Evolutionary conservation across 2,888 invertebrate genomes (phyloP).

Genomic region (Rhingia rostrata): DNA sequence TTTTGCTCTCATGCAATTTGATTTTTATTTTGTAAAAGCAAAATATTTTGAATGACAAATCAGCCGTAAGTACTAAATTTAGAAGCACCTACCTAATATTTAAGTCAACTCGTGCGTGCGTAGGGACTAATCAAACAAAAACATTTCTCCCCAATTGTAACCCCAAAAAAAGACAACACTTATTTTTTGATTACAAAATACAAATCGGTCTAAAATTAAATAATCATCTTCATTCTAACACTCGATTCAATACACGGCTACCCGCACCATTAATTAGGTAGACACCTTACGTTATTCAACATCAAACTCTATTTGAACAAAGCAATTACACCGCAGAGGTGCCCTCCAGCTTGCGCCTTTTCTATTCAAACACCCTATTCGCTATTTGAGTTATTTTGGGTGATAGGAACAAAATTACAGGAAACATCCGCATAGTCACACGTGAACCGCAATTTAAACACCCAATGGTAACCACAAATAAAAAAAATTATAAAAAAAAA

Average conservation of each 20-base stretch:
- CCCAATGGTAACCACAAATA: conserved; percentile 9
- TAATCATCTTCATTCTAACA: conserved; percentile 45
- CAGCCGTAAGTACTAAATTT: too few species aligned
- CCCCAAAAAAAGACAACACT: conserved; percentile 4
- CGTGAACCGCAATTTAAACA: conserved; percentile 47
- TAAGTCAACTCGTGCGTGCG: too few species aligned
- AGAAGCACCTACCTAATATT: too few species aligned
- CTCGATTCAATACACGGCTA: conserved; percentile 48
- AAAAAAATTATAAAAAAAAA: neutral
- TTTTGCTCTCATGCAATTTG: too few species aligned
- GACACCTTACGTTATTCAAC: conserved; percentile 39
- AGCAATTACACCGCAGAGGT: conserved; percentile 42
- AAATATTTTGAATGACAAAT: too few species aligned
- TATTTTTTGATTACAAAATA: conserved; percentile 11
- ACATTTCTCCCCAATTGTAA: too few species aligned
- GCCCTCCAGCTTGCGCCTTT: conserved; percentile 25
- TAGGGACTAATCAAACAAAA: too few species aligned
- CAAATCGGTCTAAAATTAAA: conserved; percentile 20
- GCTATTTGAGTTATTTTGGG: conserved; percentile 25
- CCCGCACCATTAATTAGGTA: conserved; percentile 44
- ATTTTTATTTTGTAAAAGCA: too few species aligned
- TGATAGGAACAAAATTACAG: conserved; percentile 55
- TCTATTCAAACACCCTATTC: conserved; percentile 31
- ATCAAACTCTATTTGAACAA: conserved; percentile 6
- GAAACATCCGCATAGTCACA: conserved; percentile 56